phyloP scores from a whole-genome alignment of 2,888 invertebrate species.

The Yponomeuta plumbellus region DNA sequence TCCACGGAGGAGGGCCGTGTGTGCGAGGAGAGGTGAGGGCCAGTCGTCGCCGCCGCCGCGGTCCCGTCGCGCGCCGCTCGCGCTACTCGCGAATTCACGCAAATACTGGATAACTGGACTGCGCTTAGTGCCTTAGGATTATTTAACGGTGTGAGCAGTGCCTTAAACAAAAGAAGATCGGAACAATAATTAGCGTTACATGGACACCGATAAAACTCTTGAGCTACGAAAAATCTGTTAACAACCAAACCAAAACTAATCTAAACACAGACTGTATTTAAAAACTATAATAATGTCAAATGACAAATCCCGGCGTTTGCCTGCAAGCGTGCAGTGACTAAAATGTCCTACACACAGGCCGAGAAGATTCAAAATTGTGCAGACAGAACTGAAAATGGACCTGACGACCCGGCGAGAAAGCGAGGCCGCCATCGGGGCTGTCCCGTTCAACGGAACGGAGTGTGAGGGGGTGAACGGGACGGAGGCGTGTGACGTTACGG shows the following conservation, averaged over 20 bases:
- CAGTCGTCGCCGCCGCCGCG: conserved; percentile 66
- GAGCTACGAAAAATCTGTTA: conserved; percentile 13
- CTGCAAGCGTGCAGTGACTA: background rate
- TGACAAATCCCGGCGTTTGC: background rate
- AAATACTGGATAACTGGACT: conserved; percentile 5
- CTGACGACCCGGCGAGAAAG: conserved; percentile 67
- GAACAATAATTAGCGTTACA: no score
- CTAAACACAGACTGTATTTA: background rate
- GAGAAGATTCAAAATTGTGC: background rate
- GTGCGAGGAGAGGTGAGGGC: conserved; percentile 42
- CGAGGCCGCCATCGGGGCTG: conserved; percentile 32
- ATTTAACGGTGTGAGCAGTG: background rate
- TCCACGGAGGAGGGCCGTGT: conserved; percentile 50
- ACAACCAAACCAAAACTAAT: background rate
- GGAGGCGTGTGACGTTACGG: conserved; percentile 49
- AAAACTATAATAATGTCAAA: background rate
- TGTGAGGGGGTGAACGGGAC: conserved; percentile 48
- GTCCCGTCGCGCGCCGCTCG: conserved; percentile 57
- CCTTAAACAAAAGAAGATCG: no score
- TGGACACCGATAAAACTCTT: conserved; percentile 23
- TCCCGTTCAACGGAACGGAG: conserved; percentile 41
- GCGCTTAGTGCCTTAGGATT: conserved; percentile 9
- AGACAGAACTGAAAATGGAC: conserved; percentile 51
- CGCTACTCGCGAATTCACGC: conserved; percentile 26
- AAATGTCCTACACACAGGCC: conserved; percentile 7